Evolutionary conservation across 2,888 invertebrate genomes (phyloP).

Genomic region (Colostygia pectinataria): DNA sequence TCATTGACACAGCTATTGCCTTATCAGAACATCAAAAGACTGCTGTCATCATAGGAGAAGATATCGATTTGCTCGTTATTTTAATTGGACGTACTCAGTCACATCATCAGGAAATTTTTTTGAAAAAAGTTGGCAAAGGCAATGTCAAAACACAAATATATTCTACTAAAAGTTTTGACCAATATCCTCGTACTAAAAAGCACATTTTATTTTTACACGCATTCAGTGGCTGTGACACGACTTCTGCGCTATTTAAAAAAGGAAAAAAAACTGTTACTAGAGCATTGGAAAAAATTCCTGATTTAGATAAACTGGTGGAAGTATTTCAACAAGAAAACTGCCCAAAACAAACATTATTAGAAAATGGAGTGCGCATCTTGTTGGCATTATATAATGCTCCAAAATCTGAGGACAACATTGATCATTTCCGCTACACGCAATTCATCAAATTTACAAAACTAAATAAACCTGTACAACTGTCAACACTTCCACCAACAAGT

Average conservation of each 20-base stretch:
- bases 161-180: slow-evolving; percentile 48
- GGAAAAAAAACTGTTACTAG: too few relatives aligned
- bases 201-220: background rate
- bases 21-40: slow-evolving; percentile 36
- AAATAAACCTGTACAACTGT: slow-evolving; percentile 49
- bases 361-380: slow-evolving; percentile 35
- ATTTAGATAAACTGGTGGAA: too few relatives aligned
- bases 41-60: slow-evolving; percentile 50
- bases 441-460: slow-evolving; percentile 45
- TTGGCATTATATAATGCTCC: slow-evolving; percentile 51
- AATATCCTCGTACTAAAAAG: slow-evolving; percentile 42
- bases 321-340: too few relatives aligned
- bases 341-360: too few relatives aligned
- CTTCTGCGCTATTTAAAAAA: too few relatives aligned
- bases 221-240: too few relatives aligned
- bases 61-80: slow-evolving; percentile 53
- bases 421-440: slow-evolving; percentile 35
- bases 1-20: slow-evolving; percentile 50
- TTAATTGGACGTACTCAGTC: slow-evolving; percentile 49
- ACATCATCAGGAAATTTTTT: slow-evolving; percentile 43
- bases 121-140: slow-evolving; percentile 52
- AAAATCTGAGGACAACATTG: slow-evolving; percentile 38
- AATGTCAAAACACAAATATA: slow-evolving; percentile 50
- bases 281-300: too few relatives aligned
- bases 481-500: slow-evolving; percentile 44